Conservation (phyloP, 37 sponge, comb jelly and placozoan genomes). For the Bolinopsis microptera region DNA sequence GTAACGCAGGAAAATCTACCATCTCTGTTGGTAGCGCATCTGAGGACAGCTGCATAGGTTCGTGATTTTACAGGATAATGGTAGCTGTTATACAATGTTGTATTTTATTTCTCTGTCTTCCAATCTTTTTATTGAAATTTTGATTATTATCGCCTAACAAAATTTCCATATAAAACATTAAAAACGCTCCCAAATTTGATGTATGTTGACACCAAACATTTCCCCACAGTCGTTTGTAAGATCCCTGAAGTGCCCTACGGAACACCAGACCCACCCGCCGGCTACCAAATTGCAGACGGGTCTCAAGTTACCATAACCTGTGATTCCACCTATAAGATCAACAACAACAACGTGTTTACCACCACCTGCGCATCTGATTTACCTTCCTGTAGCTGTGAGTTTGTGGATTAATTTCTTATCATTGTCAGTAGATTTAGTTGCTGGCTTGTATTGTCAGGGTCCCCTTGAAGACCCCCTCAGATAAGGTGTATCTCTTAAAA, state of each 20-base stretch:
- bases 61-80: not conserved
- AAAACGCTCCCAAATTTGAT: too few species aligned
- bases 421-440: too few species aligned
- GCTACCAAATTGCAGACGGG: not conserved
- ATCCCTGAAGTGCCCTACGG: conserved; percentile 42
- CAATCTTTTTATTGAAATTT: too few species aligned
- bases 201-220: not conserved
- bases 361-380: not conserved
- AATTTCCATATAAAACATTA: too few species aligned
- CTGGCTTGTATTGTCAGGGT: too few species aligned
- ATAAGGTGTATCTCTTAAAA: too few species aligned
- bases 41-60: conserved; percentile 3
- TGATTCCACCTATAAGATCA: conserved; percentile 10
- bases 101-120: not conserved
- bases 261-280: not conserved
- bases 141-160: too few species aligned
- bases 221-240: not conserved
- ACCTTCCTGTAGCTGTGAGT: conserved; percentile 28
- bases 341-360: not conserved
- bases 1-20: conserved; percentile 12
- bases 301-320: not conserved
- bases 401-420: too few species aligned
- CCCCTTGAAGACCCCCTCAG: too few species aligned
- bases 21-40: not conserved
- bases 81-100: not conserved